Percentiles rank a stretch among this genome's conserved stretches.
phyloP scores from a whole-genome alignment of 2,888 invertebrate genomes.

The Platycheirus rosarum region DNA sequence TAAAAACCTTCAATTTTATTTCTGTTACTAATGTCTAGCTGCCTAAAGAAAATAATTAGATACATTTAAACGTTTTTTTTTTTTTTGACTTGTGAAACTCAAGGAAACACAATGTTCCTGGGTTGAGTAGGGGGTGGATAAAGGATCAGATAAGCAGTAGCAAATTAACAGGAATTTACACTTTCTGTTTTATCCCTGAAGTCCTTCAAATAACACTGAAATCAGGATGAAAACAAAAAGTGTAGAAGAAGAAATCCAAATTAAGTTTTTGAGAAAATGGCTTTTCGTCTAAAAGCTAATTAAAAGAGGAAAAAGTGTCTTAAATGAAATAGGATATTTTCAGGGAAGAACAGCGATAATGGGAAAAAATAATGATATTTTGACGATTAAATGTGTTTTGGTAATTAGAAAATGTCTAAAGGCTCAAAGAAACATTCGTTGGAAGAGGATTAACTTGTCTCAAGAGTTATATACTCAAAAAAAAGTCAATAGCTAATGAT shows the following conservation, averaged over 20 bases:
- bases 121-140: slow-evolving; percentile 14
- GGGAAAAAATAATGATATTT: neutral
- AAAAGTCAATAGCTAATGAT: no score
- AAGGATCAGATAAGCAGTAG: slow-evolving; percentile 37
- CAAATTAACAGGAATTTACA: slow-evolving; percentile 62
- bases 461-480: no score
- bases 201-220: neutral
- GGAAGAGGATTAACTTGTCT: no score
- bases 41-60: slow-evolving; percentile 58
- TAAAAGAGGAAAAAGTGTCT: slow-evolving; percentile 13
- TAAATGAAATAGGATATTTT: slow-evolving; percentile 13
- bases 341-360: neutral
- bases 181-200: slow-evolving; percentile 15
- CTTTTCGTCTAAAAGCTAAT: slow-evolving; percentile 14
- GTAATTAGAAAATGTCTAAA: slow-evolving; percentile 23
- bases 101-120: neutral
- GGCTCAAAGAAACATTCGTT: no score
- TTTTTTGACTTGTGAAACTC: slow-evolving; percentile 11
- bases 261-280: slow-evolving; percentile 17
- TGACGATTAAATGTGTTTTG: slow-evolving; percentile 23
- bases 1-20: no score
- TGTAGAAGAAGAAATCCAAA: neutral
- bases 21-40: neutral
- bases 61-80: slow-evolving; percentile 30
- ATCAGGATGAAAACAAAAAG: neutral